These are phyloP conservation scores for Aphelinus atriplicis DNA, from an alignment of 1,140 invertebrate species.

Conservation along the genomic window DNA sequence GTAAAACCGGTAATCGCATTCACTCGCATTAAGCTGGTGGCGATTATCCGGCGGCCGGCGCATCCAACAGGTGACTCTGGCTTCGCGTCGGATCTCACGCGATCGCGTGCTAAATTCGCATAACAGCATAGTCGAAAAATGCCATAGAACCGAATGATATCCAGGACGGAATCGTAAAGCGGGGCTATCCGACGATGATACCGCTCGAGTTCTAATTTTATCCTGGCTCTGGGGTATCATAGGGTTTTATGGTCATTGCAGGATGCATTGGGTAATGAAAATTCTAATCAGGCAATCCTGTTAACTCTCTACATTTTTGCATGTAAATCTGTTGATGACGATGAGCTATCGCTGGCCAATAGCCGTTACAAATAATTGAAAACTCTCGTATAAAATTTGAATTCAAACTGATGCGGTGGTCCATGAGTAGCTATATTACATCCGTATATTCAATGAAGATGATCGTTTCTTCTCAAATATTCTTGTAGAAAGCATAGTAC, in stretches of 20 bases:
- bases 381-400: too few relatives aligned
- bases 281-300: neutral
- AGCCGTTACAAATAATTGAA: neutral
- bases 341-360: neutral
- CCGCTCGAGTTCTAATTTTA: neutral
- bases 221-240: neutral
- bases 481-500: too few relatives aligned
- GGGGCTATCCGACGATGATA: neutral
- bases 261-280: neutral
- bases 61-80: slow-evolving; percentile 26
- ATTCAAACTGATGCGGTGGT: too few relatives aligned
- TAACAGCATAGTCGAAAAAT: too few relatives aligned
- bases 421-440: too few relatives aligned
- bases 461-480: too few relatives aligned
- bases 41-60: neutral
- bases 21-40: neutral
- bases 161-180: slow-evolving; percentile 17
- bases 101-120: neutral
- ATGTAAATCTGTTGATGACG: too few relatives aligned
- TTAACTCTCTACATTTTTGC: neutral
- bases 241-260: neutral
- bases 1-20: slow-evolving; percentile 27
- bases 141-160: neutral
- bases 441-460: too few relatives aligned
- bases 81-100: neutral